These are phyloP conservation scores for Oostethus manadensis DNA, from an alignment of 2,113 vertebrate species.

Conservation along the genomic window DNA sequence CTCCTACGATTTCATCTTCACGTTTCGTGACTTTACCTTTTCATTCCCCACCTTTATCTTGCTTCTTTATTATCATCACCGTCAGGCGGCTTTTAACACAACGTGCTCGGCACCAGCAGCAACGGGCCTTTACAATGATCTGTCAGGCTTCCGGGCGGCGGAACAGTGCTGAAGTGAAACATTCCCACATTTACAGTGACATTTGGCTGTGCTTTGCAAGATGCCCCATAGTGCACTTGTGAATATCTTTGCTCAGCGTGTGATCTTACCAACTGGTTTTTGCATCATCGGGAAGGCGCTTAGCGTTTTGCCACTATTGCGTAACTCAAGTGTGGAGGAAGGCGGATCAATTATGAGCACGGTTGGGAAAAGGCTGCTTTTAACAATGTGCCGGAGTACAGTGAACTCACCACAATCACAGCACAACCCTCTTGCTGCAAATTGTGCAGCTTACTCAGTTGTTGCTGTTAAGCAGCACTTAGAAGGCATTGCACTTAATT, in stretches of 20 bases:
- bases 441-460: too few relatives aligned
- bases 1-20: not conserved
- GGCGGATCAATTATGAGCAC: constrained; percentile 7
- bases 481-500: too few relatives aligned
- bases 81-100: constrained; percentile 39
- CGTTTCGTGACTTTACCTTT: not conserved
- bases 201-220: constrained; percentile 21
- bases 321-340: constrained; percentile 11
- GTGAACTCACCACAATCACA: constrained; percentile 7
- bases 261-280: constrained; percentile 17
- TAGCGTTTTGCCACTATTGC: not conserved
- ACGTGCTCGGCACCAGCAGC: constrained; percentile 27
- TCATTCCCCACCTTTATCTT: constrained; percentile 2
- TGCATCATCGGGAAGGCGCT: constrained; percentile 7
- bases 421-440: not conserved
- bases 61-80: constrained; percentile 33
- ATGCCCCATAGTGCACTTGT: not conserved
- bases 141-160: constrained; percentile 11
- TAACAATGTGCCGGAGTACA: not conserved
- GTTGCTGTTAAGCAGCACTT: too few relatives aligned
- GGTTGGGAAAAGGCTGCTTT: constrained; percentile 1
- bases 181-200: constrained; percentile 30
- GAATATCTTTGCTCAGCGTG: constrained; percentile 1
- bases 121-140: constrained; percentile 58
- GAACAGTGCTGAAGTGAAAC: constrained; percentile 25